Base-by-base conservation (phyloP, 2,113 vertebrate genomes). In the Gambusia affinis region DNA sequence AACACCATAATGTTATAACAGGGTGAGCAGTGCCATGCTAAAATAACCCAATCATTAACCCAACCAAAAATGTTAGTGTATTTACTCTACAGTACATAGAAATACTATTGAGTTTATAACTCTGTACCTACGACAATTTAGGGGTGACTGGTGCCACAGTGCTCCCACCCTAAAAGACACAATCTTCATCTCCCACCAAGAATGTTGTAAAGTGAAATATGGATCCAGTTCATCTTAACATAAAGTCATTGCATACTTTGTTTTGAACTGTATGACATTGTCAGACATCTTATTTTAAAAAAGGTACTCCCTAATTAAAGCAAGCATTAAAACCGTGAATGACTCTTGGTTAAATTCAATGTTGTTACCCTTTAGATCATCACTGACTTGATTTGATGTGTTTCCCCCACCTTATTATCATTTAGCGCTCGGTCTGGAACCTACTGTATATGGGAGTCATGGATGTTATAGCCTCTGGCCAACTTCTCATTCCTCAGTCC, bases 151-250 rank as follows among this genome's bases (percentile, higher is more conserved):
- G 3, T 57, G 24, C 22, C 8, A 57, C 8, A 37, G 35, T 57
- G 51, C 10, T 57, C 4, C 5, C 51, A n/a, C 1, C 3, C 51
- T 19, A 19, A 47, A 47, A 6, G 60, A 89, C 61, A 6, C 73
- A 77, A 89, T 88, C 85, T 87, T 80, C 78, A 86, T 76, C 87
- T 39, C 33, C 24, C 87, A 94, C 89, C 31, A 73, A 70, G 80
- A 72, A 67, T 47, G 62, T 72, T 60, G 80, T 28, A 39, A 67
- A 47, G 8, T 24, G 5, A 57, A n/a, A 57, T 19, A 6, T 17
- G 79, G 78, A 37, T 63, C 39, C 2, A 37, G 70, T 64, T 54
- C 66, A 82, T 63, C 77, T 8, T 67, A 51, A 73, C 73, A 80
- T 75, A 60, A 51, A 86, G 75, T 14, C 64, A 64, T 33, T n/a